phyloP scores from a whole-genome alignment of 2,888 invertebrate genomes.

The Drosophila dives region DNA sequence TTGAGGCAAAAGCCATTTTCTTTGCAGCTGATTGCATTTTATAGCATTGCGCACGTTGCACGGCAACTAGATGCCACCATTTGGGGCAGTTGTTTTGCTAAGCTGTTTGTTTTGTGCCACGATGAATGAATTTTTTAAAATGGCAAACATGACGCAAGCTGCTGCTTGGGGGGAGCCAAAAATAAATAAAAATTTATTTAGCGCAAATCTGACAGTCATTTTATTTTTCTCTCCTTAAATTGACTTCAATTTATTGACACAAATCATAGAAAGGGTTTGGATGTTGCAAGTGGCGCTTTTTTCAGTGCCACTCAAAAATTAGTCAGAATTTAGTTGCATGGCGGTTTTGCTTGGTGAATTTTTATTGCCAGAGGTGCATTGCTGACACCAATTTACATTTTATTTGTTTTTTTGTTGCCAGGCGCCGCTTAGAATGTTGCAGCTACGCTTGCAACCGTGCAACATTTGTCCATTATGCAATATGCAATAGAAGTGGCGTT shows the following conservation, averaged over 20 bases:
- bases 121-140: conserved; percentile 57
- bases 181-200: conserved; percentile 65
- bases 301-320: conserved; percentile 32
- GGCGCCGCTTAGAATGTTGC: neutral
- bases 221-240: conserved; percentile 17
- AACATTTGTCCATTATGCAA: conserved; percentile 63
- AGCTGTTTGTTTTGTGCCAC: conserved; percentile 58
- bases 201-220: conserved; percentile 37
- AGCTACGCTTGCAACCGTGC: conserved; percentile 19
- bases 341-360: conserved; percentile 21
- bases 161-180: conserved; percentile 14
- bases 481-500: conserved; percentile 74
- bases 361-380: conserved; percentile 42
- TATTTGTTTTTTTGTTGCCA: conserved; percentile 48
- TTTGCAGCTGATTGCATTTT: conserved; percentile 80
- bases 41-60: conserved; percentile 60
- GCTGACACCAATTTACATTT: conserved; percentile 69
- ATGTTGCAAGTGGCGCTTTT: neutral
- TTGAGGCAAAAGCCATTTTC: conserved; percentile 77
- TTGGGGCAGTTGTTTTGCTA: conserved; percentile 32
- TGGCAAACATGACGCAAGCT: conserved; percentile 27
- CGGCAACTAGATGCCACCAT: conserved; percentile 26
- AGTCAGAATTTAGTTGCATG: conserved; percentile 46
- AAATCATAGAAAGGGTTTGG: conserved; percentile 47
- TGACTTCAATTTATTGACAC: conserved; percentile 56